Evolutionary conservation across 2,113 vertebrate species (phyloP).

Genomic region (Motacilla alba): DNA sequence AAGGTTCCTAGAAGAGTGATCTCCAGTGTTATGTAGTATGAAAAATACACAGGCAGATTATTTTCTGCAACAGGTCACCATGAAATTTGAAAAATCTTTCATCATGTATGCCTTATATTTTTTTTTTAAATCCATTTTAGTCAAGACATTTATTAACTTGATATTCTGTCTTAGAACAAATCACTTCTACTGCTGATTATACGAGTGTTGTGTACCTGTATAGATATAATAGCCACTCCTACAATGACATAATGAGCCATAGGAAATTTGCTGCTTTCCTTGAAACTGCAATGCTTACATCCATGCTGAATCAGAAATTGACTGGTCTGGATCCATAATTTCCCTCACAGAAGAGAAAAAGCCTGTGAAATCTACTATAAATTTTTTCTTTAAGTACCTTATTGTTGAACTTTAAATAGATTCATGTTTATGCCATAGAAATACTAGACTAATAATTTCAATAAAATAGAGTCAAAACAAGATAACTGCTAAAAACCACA

Average conservation of each 20-base stretch:
- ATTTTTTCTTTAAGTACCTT: not conserved
- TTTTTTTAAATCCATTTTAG: accelerated
- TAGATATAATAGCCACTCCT: not conserved
- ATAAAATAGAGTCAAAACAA: not conserved
- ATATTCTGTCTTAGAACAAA: not conserved
- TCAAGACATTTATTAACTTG: not conserved
- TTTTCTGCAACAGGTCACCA: not conserved
- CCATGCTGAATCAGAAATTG: not conserved
- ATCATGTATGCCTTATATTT: not conserved
- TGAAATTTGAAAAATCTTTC: not conserved
- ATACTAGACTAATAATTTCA: not conserved
- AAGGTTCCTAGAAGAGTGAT: not conserved
- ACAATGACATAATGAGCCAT: not conserved
- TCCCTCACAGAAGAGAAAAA: not conserved
- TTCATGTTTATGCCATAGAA: not conserved
- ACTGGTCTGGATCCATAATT: not conserved
- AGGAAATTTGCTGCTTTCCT: not conserved
- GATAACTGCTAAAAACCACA: not conserved
- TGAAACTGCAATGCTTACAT: not conserved
- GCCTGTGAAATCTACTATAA: not conserved
- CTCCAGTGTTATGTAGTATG: not conserved
- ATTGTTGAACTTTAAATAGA: not conserved
- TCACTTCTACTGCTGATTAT: not conserved
- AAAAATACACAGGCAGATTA: not conserved
- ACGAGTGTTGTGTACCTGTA: not conserved